Evolutionary conservation across 1,140 invertebrate species (phyloP).

Genomic region (fruit fly (Drosophila melanogaster)): Release_6_plus_ISO1_MT NT_033777.3:12129001-12129500

Average conservation of each 20-base stretch:
- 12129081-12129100: neutral
- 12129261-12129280: slow-evolving; percentile 1
- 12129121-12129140: neutral
- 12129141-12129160: slow-evolving; percentile 7
- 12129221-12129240: slow-evolving; percentile 33
- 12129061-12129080: slow-evolving; percentile 38
- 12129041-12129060: slow-evolving; percentile 73
- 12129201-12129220: slow-evolving; percentile 67
- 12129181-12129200: slow-evolving; percentile 75
- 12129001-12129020: slow-evolving; percentile 15
- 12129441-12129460: neutral
- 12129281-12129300: slow-evolving; percentile 67
- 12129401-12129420: slow-evolving; percentile 11
- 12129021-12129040: slow-evolving; percentile 36
- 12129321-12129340: slow-evolving; percentile 19
- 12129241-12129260: slow-evolving; percentile 7
- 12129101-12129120: slow-evolving; percentile 35
- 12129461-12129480: slow-evolving; percentile 3
- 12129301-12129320: slow-evolving; percentile 47
- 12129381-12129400: slow-evolving; percentile 76
- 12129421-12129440: slow-evolving; percentile 3
- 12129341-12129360: slow-evolving; percentile 64
- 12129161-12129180: slow-evolving; percentile 61
- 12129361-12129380: slow-evolving; percentile 82
- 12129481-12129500: slow-evolving; percentile 74